Evolutionary conservation across 2,113 vertebrate species (phyloP).

Genomic region (Nematolebias whitei): DNA sequence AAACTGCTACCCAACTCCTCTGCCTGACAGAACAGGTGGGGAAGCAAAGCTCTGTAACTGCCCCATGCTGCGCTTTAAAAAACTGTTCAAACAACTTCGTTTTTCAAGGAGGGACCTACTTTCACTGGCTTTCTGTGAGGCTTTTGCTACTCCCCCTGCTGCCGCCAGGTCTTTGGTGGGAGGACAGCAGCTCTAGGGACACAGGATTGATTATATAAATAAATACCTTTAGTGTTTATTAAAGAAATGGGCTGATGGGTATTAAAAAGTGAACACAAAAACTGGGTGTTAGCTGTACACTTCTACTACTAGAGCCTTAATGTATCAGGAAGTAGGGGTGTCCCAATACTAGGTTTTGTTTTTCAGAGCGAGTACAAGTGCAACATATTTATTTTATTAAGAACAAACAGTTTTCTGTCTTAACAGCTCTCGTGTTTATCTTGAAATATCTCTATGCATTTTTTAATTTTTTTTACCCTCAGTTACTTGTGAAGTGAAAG

Average conservation of each 20-base stretch:
- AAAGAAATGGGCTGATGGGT: conserved; percentile 19
- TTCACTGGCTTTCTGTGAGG: conserved; percentile 61
- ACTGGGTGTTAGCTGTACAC: conserved; percentile 5
- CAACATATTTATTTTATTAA: too few relatives aligned
- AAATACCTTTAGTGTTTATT: conserved; percentile 42
- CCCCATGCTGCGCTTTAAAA: conserved; percentile 69
- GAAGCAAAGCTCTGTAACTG: conserved; percentile 55
- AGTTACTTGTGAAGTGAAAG: too few relatives aligned
- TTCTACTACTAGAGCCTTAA: not conserved
- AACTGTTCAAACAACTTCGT: conserved; percentile 70
- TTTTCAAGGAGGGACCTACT: conserved; percentile 76
- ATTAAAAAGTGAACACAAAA: conserved; percentile 1
- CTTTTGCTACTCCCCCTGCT: conserved; percentile 58
- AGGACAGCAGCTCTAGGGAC: conserved; percentile 56
- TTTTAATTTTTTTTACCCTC: too few relatives aligned
- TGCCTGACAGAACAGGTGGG: conserved; percentile 61
- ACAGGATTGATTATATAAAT: conserved; percentile 62
- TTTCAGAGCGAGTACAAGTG: too few relatives aligned
- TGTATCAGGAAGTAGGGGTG: too few relatives aligned
- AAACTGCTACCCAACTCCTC: conserved; percentile 25
- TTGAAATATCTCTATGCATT: too few relatives aligned
- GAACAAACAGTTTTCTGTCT: too few relatives aligned
- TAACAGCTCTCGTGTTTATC: too few relatives aligned
- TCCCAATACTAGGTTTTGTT: too few relatives aligned
- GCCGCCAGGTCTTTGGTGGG: conserved; percentile 42